Evolutionary conservation across 2,113 vertebrate species (phyloP).

Genomic region (Nyctibius bracteatus): DNA sequence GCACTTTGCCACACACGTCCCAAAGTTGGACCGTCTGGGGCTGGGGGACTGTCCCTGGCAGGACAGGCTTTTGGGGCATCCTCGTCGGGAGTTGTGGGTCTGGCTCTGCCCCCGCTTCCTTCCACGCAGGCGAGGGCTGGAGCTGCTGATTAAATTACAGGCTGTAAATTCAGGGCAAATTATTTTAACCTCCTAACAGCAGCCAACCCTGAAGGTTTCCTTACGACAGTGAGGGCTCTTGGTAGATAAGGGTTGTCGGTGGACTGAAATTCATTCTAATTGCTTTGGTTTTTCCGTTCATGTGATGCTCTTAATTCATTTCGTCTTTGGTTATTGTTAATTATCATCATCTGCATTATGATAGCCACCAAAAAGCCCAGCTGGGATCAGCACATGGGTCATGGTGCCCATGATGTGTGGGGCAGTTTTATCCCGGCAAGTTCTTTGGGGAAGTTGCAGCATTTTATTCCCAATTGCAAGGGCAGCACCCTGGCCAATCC

Average conservation of each 20-base stretch:
- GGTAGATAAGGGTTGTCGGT: neutral
- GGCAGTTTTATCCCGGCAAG: neutral
- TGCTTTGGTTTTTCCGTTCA: neutral
- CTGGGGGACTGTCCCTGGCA: fast-evolving
- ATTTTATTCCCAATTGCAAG: neutral
- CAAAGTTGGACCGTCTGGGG: neutral
- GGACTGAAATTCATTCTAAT: neutral
- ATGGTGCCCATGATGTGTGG: fast-evolving
- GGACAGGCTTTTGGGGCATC: neutral
- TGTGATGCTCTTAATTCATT: neutral
- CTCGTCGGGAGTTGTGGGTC: neutral
- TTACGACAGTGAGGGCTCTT: neutral
- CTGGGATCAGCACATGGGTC: neutral
- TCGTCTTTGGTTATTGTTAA: neutral
- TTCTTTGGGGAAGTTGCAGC: neutral
- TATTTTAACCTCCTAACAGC: constrained; percentile 51
- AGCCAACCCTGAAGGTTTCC: neutral
- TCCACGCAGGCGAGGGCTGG: neutral
- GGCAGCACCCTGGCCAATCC: fast-evolving
- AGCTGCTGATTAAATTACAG: constrained; percentile 53
- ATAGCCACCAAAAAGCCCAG: neutral
- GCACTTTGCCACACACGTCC: fast-evolving
- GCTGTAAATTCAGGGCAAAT: constrained; percentile 58
- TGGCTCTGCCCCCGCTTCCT: neutral
- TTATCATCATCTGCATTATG: neutral